These are phyloP conservation scores for Neomicropteryx cornuta DNA, from an alignment of 1,140 invertebrate genomes.

Conservation along the genomic window DNA sequence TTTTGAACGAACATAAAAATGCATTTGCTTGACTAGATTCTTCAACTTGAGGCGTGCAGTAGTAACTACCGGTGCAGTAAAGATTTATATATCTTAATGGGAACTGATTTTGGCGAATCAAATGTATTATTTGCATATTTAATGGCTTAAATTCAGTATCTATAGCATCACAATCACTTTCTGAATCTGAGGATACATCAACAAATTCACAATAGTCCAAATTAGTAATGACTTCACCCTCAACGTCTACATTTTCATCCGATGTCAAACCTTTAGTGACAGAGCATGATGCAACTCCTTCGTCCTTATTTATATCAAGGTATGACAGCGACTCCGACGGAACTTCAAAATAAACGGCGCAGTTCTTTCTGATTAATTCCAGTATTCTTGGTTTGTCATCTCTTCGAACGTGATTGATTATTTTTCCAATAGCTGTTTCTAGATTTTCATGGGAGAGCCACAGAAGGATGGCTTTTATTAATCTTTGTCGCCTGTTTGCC, in stretches of 20 bases:
- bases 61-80: conserved; percentile 47
- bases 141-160: conserved; percentile 19
- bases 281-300: conserved; percentile 3
- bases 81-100: conserved; percentile 57
- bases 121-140: conserved; percentile 54
- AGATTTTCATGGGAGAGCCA: conserved; percentile 63
- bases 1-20: conserved; percentile 46
- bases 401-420: conserved; percentile 47
- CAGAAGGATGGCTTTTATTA: conserved; percentile 54
- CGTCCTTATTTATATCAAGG: conserved; percentile 30
- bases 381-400: conserved; percentile 38
- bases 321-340: conserved; percentile 43
- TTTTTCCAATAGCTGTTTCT: conserved; percentile 54
- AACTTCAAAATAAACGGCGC: conserved; percentile 48
- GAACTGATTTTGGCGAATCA: conserved; percentile 44
- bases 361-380: conserved; percentile 45
- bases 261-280: conserved; percentile 5
- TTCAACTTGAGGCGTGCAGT: conserved; percentile 65
- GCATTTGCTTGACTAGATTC: conserved; percentile 46
- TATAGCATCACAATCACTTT: conserved; percentile 14
- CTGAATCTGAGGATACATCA: conserved; percentile 14
- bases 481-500: conserved; percentile 44
- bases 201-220: conserved; percentile 8
- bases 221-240: conserved; percentile 8
- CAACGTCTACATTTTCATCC: conserved; percentile 7